Base-by-base conservation (phyloP, 2,888 invertebrate species). In the Cryptocephalus primarius region DNA sequence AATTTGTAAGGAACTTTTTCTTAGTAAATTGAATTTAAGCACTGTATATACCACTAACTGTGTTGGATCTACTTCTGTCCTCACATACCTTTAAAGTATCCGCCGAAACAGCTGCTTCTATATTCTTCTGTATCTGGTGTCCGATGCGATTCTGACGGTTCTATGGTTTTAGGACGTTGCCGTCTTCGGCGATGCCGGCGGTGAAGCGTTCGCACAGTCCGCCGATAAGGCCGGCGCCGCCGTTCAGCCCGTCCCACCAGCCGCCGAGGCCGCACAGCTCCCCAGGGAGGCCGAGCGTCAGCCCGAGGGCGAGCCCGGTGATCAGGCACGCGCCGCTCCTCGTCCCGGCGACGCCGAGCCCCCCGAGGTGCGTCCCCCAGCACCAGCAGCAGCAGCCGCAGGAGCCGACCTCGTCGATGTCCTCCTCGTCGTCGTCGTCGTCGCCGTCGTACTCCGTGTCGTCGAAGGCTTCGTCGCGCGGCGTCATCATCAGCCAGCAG, bases 201-300 rank as follows among this genome's bases (percentile, higher is more conserved):
- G 62, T 60, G 33, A 55, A 63, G 39, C 59, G 70, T 40, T 69
- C 68, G 14, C 68, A 69, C 39, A 69, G 70, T 53, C 69, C 70
- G 14, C 68, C 68, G 4, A 58, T 62, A 9, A 50, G 68, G 47
- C 66, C 69, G 31, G 60, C 65, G 14, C 64, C 67, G 9, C 59
- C 62, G 8, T 59, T 64, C 32, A 67, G 68, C 48, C 68, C 69
- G 10, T 59, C 63, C 40, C 33, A 32, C 4, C 43, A 43, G 11
- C 67, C 66, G 50, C 69, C 69, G 9, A 54, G 70, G 45, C 70
- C 70, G 36, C 70, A 70, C 55, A 70, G 69, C 55, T 70, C 70
- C 10, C 71, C 70, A 10, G 69, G 68, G 13, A 58, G 68, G 42
- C 69, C 69, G 33, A 65, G 63, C 50, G 54, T 62, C 43, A 67